Evolutionary conservation across 2,888 invertebrate genomes (phyloP).

Genomic region (Tortrix viridana): DNA sequence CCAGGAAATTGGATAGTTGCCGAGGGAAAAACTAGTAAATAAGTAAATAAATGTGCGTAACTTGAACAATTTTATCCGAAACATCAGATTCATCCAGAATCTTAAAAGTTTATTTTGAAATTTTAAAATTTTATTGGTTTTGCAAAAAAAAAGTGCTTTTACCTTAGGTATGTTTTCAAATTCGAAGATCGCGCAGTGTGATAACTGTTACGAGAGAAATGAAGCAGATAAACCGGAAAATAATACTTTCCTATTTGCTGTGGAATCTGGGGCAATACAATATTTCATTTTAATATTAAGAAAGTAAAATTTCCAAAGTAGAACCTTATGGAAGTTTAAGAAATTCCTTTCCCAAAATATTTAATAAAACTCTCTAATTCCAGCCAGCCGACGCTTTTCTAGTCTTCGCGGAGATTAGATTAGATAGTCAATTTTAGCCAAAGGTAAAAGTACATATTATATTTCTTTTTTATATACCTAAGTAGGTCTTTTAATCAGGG

Average conservation of each 20-base stretch:
- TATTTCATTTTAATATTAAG: conserved; percentile 20
- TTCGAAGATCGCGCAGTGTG: too few species aligned
- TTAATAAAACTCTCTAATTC: conserved; percentile 27
- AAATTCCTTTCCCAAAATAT: conserved; percentile 25
- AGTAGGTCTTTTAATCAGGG: too few species aligned
- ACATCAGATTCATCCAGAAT: too few species aligned
- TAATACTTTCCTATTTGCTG: conserved; percentile 9
- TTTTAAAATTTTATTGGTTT: too few species aligned
- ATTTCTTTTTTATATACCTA: too few species aligned
- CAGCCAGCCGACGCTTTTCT: conserved; percentile 1
- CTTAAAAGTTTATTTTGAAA: too few species aligned
- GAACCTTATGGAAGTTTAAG: conserved; percentile 15
- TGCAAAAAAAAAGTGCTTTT: too few species aligned
- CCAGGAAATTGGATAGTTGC: too few species aligned
- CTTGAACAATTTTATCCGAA: too few species aligned
- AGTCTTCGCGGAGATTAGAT: neutral
- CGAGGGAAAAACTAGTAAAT: too few species aligned
- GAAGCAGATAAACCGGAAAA: neutral
- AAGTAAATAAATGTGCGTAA: too few species aligned
- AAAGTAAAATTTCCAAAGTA: conserved; percentile 19
- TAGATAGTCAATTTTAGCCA: neutral
- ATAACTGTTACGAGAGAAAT: neutral
- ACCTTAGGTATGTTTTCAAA: too few species aligned
- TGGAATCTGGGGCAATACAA: conserved; percentile 11
- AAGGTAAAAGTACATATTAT: neutral